Percentiles rank a stretch among this genome's conserved stretches.
phyloP scores from a whole-genome alignment of 2,797 vertebrate genomes.

The Cyclopterus lumpus region DNA sequence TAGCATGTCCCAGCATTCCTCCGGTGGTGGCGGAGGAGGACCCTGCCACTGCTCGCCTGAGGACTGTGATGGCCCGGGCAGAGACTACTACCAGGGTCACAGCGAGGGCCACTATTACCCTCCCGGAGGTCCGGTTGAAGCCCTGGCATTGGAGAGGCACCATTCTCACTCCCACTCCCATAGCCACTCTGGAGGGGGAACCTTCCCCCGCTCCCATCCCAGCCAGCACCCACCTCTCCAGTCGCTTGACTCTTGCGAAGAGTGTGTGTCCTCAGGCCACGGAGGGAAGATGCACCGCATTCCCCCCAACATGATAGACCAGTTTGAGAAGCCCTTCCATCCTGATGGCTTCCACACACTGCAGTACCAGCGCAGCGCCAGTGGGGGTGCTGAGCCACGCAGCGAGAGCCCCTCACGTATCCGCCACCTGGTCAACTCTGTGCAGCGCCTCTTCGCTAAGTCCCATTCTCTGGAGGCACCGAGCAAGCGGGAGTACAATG shows the following conservation, averaged over 20 bases:
- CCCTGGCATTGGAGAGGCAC: slow-evolving; percentile 80
- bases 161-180: slow-evolving; percentile 79
- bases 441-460: slow-evolving; percentile 98
- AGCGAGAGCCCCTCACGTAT: slow-evolving; percentile 98
- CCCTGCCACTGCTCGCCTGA: slow-evolving; percentile 92
- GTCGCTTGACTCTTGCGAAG: slow-evolving; percentile 95
- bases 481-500: slow-evolving; percentile 94
- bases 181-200: slow-evolving; percentile 89
- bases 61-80: slow-evolving; percentile 83
- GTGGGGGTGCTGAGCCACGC: slow-evolving; percentile 87
- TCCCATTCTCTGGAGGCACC: slow-evolving; percentile 97
- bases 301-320: slow-evolving; percentile 93
- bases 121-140: slow-evolving; percentile 85
- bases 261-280: slow-evolving; percentile 87
- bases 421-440: slow-evolving; percentile 98
- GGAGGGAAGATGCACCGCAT: slow-evolving; percentile 93
- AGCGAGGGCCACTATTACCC: slow-evolving; percentile 89
- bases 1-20: slow-evolving; percentile 92
- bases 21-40: slow-evolving; percentile 80
- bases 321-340: slow-evolving; percentile 98
- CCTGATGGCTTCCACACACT: slow-evolving; percentile 98
- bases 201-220: slow-evolving; percentile 96
- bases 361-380: slow-evolving; percentile 92
- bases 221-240: slow-evolving; percentile 87
- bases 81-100: slow-evolving; percentile 86